Percentiles rank a stretch among this genome's conserved stretches.
These are phyloP conservation scores for Clostera curtula DNA, from an alignment of 2,888 invertebrate species.

Conservation along the genomic window DNA sequence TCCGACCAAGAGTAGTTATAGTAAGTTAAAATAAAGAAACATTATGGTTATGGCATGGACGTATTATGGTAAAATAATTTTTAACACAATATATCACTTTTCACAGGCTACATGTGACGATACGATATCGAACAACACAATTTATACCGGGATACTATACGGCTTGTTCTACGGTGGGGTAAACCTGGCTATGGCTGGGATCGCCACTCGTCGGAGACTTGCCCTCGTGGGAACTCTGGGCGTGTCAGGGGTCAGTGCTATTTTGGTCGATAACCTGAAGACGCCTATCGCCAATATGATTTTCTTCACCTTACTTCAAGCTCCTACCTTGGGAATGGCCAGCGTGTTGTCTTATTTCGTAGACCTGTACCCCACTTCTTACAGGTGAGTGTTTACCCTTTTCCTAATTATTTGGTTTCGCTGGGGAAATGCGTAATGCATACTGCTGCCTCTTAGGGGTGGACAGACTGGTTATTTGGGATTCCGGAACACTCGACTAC, in stretches of 20 bases:
- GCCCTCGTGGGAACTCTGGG: conserved; percentile 52
- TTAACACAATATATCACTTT: background rate
- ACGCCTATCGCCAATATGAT: conserved; percentile 34
- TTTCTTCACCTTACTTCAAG: conserved; percentile 38
- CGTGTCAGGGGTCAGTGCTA: conserved; percentile 65
- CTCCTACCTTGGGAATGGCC: conserved; percentile 32
- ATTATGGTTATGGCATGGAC: too few species aligned
- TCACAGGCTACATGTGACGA: conserved; percentile 34
- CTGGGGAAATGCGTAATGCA: too few species aligned
- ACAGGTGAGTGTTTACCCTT: conserved; percentile 41
- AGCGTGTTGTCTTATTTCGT: conserved; percentile 39
- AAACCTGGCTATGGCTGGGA: conserved; percentile 56
- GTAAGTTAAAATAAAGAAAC: too few species aligned
- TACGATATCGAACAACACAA: conserved; percentile 67
- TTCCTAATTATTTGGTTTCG: too few species aligned
- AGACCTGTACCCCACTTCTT: conserved; percentile 44
- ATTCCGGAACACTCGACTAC: too few species aligned
- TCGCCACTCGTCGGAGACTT: conserved; percentile 64
- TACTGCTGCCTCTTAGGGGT: too few species aligned
- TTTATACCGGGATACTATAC: conserved; percentile 75
- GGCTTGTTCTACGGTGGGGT: conserved; percentile 72
- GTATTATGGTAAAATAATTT: too few species aligned
- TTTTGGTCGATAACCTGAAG: conserved; percentile 62
- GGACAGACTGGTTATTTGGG: too few species aligned
- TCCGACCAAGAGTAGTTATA: too few species aligned